phyloP scores from a whole-genome alignment of 2,888 invertebrate species.

The Eurois occulta region DNA sequence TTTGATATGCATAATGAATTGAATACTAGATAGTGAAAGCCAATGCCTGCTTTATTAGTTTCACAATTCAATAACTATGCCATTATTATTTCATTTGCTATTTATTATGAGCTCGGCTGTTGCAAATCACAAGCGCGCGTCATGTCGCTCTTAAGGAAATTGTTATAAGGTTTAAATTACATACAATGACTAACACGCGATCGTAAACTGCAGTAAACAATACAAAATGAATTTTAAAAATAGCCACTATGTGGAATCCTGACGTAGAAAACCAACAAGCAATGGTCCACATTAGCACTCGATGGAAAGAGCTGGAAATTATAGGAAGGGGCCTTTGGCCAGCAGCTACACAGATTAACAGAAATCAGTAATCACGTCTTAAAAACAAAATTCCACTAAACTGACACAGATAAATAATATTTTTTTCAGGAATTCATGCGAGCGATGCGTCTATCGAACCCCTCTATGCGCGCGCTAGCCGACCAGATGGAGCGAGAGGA shows the following conservation, averaged over 20 bases:
- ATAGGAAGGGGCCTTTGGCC: background rate
- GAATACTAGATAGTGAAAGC: background rate
- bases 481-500: slow-evolving; percentile 99
- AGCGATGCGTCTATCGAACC: slow-evolving; percentile 97
- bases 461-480: slow-evolving; percentile 97
- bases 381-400: background rate
- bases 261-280: background rate
- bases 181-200: background rate
- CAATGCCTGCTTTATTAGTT: background rate
- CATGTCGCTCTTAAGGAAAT: background rate
- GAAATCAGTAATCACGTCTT: background rate
- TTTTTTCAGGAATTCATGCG: slow-evolving; percentile 95
- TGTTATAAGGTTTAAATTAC: background rate
- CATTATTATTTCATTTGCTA: background rate
- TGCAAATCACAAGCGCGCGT: too few relatives aligned
- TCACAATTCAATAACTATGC: slow-evolving; percentile 20
- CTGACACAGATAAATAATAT: background rate
- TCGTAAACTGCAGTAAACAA: background rate
- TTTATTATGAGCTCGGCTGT: background rate
- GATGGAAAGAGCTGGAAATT: background rate
- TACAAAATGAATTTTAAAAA: background rate
- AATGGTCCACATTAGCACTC: background rate
- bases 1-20: slow-evolving; percentile 11
- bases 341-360: background rate
- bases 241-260: background rate